Percentiles rank a stretch among this genome's conserved stretches.
Conservation (phyloP, 2,888 invertebrate species). For the Aporophyla nigra region DNA sequence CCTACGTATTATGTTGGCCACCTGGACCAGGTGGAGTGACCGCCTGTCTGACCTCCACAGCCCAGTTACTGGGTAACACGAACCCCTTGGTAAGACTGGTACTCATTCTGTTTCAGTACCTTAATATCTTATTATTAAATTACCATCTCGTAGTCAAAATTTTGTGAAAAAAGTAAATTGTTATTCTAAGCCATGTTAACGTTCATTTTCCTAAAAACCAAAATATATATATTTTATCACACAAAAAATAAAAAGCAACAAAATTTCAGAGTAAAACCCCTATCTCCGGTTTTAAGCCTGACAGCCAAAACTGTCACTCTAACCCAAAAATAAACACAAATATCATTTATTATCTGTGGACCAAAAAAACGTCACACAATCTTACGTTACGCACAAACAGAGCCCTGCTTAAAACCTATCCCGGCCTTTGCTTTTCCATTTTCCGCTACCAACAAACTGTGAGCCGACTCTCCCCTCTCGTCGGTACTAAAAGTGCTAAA, state of each 20-base stretch:
- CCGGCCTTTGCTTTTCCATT: slow-evolving; percentile 82
- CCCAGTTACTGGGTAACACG: neutral
- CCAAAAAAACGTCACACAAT: slow-evolving; percentile 83
- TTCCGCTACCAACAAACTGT: slow-evolving; percentile 69
- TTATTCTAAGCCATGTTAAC: neutral
- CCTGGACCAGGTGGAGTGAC: neutral
- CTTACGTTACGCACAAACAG: slow-evolving; percentile 84
- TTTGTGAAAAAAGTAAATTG: neutral
- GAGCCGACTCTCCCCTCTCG: slow-evolving; percentile 65
- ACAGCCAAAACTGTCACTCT: slow-evolving; percentile 43
- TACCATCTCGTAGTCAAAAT: too few relatives aligned
- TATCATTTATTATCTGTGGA: slow-evolving; percentile 74
- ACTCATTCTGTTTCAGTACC: neutral
- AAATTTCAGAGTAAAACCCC: slow-evolving; percentile 28
- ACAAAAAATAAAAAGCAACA: slow-evolving; percentile 11
- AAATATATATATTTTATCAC: slow-evolving; percentile 19
- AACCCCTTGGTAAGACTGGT: neutral
- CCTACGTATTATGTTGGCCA: neutral
- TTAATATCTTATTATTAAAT: neutral
- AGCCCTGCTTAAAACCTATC: slow-evolving; percentile 83
- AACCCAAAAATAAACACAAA: slow-evolving; percentile 59
- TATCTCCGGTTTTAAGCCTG: slow-evolving; percentile 31
- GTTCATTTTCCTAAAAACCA: neutral
- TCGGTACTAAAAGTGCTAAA: slow-evolving; percentile 50
- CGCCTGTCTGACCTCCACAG: neutral